Conservation (phyloP, 2,113 vertebrate species). For the Steatornis caripensis region DNA sequence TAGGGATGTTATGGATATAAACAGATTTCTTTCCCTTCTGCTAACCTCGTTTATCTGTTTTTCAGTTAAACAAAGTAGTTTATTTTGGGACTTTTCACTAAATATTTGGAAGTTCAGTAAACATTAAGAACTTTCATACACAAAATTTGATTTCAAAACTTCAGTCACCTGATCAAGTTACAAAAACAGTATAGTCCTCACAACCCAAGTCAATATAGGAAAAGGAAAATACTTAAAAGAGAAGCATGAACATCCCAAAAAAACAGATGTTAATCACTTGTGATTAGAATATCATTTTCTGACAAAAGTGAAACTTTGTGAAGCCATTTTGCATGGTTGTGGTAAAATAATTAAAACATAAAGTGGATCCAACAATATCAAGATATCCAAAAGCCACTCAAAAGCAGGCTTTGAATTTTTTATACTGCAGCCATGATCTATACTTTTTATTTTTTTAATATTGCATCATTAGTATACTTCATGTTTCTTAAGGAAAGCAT, state of each 20-base stretch:
- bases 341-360: background rate
- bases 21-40: background rate
- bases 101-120: background rate
- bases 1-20: background rate
- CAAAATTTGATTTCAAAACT: background rate
- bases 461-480: background rate
- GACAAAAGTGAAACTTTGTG: background rate
- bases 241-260: fast-evolving
- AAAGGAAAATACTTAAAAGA: background rate
- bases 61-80: background rate
- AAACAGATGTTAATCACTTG: background rate
- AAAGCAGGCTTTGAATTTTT: background rate
- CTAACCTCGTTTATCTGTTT: background rate
- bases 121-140: background rate
- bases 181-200: background rate
- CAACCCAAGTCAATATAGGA: fast-evolving
- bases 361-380: background rate
- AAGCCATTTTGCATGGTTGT: background rate
- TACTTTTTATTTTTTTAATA: background rate
- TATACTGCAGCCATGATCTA: background rate
- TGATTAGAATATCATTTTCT: background rate
- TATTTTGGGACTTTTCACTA: background rate
- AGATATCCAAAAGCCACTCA: background rate
- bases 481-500: background rate
- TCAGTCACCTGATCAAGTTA: background rate